Conservation (phyloP, 2,113 vertebrate genomes). For the Myrmecophaga tridactyla region DNA sequence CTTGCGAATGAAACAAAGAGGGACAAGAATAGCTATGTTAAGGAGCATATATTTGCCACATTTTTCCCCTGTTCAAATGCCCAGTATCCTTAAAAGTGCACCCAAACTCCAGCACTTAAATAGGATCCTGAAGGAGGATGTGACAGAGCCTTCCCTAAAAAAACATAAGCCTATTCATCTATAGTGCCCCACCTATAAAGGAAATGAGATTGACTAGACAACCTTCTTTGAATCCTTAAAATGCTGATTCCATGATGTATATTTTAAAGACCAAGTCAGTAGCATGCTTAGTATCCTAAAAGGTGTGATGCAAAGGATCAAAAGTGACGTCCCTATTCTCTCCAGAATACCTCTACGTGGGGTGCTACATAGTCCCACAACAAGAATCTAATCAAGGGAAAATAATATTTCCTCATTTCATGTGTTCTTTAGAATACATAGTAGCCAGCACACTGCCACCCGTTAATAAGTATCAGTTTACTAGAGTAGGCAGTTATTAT, state of each 20-base stretch:
- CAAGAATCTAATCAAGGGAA: background rate
- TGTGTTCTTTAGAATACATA: background rate
- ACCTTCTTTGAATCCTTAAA: background rate
- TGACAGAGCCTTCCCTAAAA: background rate
- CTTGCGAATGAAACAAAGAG: background rate
- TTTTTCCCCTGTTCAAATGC: background rate
- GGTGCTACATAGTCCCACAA: background rate
- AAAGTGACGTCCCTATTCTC: background rate
- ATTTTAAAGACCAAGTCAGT: background rate
- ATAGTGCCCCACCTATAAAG: background rate
- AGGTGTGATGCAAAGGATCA: background rate
- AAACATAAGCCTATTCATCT: background rate
- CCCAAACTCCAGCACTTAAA: background rate
- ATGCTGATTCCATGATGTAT: no score
- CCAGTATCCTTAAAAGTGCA: constrained; percentile 32
- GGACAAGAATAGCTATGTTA: background rate
- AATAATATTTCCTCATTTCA: no score
- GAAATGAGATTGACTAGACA: background rate
- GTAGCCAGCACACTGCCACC: background rate
- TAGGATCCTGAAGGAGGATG: background rate
- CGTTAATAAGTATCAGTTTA: background rate
- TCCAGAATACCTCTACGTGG: background rate
- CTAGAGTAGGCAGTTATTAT: background rate
- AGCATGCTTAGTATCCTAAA: no score
- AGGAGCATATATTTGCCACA: background rate